Base-by-base conservation (phyloP, 2,888 invertebrate species). In the Heliothis peltigera region DNA sequence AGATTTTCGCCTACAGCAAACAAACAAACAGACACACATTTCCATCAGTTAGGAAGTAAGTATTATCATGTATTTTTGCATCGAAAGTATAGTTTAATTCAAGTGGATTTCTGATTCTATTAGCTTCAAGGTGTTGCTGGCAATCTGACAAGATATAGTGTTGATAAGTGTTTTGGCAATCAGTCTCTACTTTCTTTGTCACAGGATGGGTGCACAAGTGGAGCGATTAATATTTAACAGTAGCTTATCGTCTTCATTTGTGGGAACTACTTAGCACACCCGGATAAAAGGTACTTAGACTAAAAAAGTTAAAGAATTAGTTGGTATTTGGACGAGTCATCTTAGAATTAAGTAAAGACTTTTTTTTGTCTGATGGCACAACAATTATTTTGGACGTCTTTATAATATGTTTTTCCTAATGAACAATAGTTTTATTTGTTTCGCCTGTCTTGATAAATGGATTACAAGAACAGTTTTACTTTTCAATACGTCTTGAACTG, bases 111-210 rank as follows among this genome's bases (percentile, higher is more conserved):
- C 15, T 2, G 52, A 32, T 35, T 19, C 17, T 43, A 7, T 46
- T 55, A 51, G 53, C 10, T 10, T 28, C 8, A 28, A 72, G 46
- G 48, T 60, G 46, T 64, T 12, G 21, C 46, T 75, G 75, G 75
- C 64, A 69, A 35, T 35, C 17, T 64, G 52, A 56, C 64, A 70
- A 28, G 4, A 64, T 60, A 22, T 67, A 47, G 22, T 12, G 17
- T 4, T 52, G n/a, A 28, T 21, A 56, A 10, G 19, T 18, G 15
- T 47, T 56, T 60, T 56, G 46, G 22, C 53, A 19, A 22, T 62
- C 8, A 46, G 4, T 47, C 46, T 49, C 15, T 6, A 57, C 68
- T 71, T 73, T 73, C 67, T 54, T 60, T 19, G 7, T 49, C 10
- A 19, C 49, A 0, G 19, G 19, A 49, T 28, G 39, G 10, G 44